phyloP scores from a whole-genome alignment of 2,888 invertebrate genomes.

The Thecophora atra region DNA sequence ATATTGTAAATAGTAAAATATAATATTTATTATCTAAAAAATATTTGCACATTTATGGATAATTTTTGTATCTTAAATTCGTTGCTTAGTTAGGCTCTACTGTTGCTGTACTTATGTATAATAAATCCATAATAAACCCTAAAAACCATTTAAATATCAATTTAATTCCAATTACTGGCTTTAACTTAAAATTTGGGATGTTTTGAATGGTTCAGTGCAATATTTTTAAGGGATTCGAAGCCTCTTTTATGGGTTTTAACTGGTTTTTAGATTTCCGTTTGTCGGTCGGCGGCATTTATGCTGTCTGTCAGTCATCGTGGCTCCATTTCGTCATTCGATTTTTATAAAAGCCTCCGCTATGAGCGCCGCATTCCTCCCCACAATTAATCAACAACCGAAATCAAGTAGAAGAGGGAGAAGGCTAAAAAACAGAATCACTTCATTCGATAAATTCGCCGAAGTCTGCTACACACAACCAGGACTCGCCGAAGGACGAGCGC shows the following conservation, averaged over 20 bases:
- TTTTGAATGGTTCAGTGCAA: too few species aligned
- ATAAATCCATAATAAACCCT: too few species aligned
- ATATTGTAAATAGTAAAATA: background rate
- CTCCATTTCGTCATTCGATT: conserved; percentile 10
- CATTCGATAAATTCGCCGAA: conserved; percentile 34
- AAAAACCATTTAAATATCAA: too few species aligned
- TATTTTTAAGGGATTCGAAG: too few species aligned
- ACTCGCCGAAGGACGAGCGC: conserved; percentile 4
- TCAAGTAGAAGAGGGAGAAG: background rate
- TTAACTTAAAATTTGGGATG: too few species aligned
- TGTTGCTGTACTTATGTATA: too few species aligned
- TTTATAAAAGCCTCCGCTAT: background rate
- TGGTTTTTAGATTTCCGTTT: background rate
- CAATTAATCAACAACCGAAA: background rate
- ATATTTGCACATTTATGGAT: background rate
- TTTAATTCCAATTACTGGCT: too few species aligned
- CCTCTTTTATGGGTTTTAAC: too few species aligned
- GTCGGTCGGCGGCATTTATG: background rate
- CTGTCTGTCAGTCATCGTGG: conserved; percentile 10
- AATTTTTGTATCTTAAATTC: background rate
- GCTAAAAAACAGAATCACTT: conserved; percentile 10
- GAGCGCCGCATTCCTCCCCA: too few species aligned
- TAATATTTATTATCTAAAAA: background rate
- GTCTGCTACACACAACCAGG: background rate
- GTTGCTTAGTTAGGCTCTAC: background rate